A percentile compares a stretch with the other conserved stretches of the same genome.
phyloP scores from a whole-genome alignment of 92 coral and sea anemone species.

The Diadumene lineata region DNA sequence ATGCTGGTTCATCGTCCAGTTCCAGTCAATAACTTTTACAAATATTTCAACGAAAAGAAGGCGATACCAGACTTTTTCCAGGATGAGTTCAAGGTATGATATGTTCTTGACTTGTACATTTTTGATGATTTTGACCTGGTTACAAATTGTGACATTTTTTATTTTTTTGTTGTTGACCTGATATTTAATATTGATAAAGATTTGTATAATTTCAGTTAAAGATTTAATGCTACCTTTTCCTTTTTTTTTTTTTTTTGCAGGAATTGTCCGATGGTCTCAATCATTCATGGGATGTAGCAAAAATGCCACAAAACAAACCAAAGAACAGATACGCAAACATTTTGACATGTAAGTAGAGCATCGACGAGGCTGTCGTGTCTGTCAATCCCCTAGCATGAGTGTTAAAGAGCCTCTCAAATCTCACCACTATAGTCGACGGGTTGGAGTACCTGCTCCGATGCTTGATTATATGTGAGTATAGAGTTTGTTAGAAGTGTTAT shows the following conservation, averaged over 20 bases:
- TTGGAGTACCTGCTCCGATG: too few species aligned
- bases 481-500: too few species aligned
- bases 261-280: slow-evolving; percentile 1
- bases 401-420: too few species aligned
- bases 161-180: too few species aligned
- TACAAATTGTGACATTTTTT: too few species aligned
- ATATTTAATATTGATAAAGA: too few species aligned
- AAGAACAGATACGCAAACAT: slow-evolving; percentile 26
- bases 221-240: too few species aligned
- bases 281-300: slow-evolving; percentile 2
- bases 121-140: too few species aligned
- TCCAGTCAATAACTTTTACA: neutral
- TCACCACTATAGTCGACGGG: too few species aligned
- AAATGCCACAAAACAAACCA: neutral
- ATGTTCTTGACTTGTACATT: neutral
- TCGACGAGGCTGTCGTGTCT: neutral
- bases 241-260: slow-evolving; percentile 6
- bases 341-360: slow-evolving; percentile 3
- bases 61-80: neutral
- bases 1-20: neutral
- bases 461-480: too few species aligned
- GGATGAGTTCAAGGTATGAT: slow-evolving; percentile 11
- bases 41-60: neutral
- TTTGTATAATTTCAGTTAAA: too few species aligned
- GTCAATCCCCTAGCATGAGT: too few species aligned